These are phyloP conservation scores for Melanophora roralis DNA, from an alignment of 2,888 invertebrate species.

Conservation along the genomic window DNA sequence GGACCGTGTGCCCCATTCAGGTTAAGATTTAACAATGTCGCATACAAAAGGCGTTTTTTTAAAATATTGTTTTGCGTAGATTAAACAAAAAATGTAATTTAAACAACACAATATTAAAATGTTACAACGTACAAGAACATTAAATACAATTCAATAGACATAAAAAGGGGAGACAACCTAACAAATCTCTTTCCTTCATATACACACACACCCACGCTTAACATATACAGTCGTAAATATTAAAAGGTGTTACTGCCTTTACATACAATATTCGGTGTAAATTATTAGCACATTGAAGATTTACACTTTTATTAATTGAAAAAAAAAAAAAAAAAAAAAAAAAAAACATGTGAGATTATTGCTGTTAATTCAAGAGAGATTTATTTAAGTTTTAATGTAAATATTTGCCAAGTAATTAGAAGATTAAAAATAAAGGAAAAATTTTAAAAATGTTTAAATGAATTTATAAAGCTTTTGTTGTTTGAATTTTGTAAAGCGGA, in stretches of 20 bases:
- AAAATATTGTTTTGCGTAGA: slow-evolving; percentile 47
- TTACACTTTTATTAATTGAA: no score
- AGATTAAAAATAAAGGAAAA: no score
- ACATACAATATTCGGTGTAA: background rate
- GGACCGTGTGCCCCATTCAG: slow-evolving; percentile 22
- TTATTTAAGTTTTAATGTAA: background rate
- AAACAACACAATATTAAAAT: slow-evolving; percentile 45
- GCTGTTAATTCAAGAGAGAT: background rate
- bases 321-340: background rate
- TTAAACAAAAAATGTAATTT: slow-evolving; percentile 55
- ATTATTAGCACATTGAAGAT: background rate
- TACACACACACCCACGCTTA: background rate
- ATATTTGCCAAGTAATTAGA: no score
- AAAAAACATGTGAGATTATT: background rate
- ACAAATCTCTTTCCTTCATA: background rate
- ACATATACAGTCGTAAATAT: background rate
- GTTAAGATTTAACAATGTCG: slow-evolving; percentile 31
- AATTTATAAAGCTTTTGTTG: no score
- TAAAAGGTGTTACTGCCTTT: background rate
- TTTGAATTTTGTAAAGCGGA: no score
- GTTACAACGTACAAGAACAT: background rate
- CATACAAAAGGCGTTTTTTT: slow-evolving; percentile 40
- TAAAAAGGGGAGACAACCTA: background rate
- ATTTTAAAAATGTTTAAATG: no score
- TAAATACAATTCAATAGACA: background rate